Conservation (phyloP, 2,113 vertebrate species). For the Bungarus multicinctus region DNA sequence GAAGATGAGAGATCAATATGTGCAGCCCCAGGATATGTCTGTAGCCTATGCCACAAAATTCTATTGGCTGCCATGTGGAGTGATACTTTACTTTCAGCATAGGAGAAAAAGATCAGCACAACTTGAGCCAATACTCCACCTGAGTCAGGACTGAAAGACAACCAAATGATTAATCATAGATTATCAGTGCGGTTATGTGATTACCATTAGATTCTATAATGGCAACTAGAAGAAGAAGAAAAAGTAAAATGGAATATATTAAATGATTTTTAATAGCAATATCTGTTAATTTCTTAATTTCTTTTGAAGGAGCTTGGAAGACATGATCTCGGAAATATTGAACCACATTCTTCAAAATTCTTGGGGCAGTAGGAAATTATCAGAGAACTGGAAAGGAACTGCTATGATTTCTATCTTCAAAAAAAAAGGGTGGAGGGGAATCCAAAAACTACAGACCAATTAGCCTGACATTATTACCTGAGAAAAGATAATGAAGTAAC, state of each 20-base stretch:
- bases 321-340: background rate
- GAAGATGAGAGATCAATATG: conserved; percentile 60
- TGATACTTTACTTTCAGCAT: conserved; percentile 56
- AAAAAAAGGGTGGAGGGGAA: no score
- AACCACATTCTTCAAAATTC: background rate
- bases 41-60: conserved; percentile 60
- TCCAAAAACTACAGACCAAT: no score
- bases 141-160: conserved; percentile 62
- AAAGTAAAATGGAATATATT: background rate
- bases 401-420: no score
- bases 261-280: background rate
- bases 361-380: no score
- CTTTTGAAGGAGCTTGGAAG: background rate
- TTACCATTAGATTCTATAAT: conserved; percentile 5
- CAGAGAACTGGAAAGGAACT: no score
- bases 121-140: conserved; percentile 61
- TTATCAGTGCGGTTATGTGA: background rate
- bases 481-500: no score
- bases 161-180: conserved; percentile 20
- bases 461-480: no score
- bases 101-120: conserved; percentile 68
- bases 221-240: background rate
- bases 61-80: conserved; percentile 38
- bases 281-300: background rate
- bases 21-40: conserved; percentile 54